These are phyloP conservation scores for Drosophila fungiperda DNA, from an alignment of 2,888 invertebrate species.

Conservation along the genomic window DNA sequence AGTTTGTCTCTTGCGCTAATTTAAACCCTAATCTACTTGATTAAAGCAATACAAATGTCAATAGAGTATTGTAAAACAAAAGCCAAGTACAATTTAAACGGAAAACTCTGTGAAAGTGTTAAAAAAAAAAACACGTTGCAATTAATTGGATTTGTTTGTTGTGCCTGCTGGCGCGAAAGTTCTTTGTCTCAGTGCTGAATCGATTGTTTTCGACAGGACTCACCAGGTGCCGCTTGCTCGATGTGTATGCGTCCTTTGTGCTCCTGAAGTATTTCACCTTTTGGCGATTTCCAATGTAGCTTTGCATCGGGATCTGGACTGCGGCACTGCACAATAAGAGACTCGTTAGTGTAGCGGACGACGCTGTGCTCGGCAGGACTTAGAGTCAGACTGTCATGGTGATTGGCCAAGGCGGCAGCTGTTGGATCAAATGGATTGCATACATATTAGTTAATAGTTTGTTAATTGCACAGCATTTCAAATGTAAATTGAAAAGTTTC, in stretches of 20 bases:
- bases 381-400: slow-evolving; percentile 81
- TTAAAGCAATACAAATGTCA: slow-evolving; percentile 24
- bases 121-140: slow-evolving; percentile 46
- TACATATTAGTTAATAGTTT: slow-evolving; percentile 47
- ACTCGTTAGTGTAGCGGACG: slow-evolving; percentile 85
- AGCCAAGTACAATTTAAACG: slow-evolving; percentile 27
- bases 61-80: slow-evolving; percentile 36
- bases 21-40: neutral
- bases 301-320: slow-evolving; percentile 76
- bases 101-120: slow-evolving; percentile 16
- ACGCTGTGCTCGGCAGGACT: slow-evolving; percentile 83
- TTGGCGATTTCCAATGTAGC: slow-evolving; percentile 84
- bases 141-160: slow-evolving; percentile 74
- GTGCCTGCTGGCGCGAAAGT: slow-evolving; percentile 47
- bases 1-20: neutral
- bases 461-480: slow-evolving; percentile 56
- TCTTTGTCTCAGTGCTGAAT: slow-evolving; percentile 16
- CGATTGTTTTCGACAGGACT: slow-evolving; percentile 32
- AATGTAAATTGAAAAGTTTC: slow-evolving; percentile 51
- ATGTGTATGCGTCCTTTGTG: slow-evolving; percentile 85
- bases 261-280: slow-evolving; percentile 83
- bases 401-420: slow-evolving; percentile 80
- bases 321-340: slow-evolving; percentile 85
- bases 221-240: slow-evolving; percentile 82
- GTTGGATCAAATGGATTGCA: slow-evolving; percentile 24